phyloP scores from a whole-genome alignment of 1,140 invertebrate genomes.

The Ditylenchus dipsaci region DNA sequence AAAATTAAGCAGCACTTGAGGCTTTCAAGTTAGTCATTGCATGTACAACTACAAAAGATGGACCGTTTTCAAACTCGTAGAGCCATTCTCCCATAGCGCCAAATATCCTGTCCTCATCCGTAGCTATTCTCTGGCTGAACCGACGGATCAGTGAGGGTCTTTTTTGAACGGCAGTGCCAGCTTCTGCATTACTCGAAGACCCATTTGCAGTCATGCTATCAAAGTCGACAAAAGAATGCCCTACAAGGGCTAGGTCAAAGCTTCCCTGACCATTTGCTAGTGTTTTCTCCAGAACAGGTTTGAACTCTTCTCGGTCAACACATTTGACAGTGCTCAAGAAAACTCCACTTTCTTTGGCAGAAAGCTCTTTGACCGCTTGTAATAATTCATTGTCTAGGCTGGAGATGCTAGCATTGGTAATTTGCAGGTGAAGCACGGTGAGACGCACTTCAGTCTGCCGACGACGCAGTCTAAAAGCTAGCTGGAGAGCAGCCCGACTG shows the following conservation, averaged over 20 bases:
- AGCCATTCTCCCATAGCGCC: neutral
- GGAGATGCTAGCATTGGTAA: neutral
- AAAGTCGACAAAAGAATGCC: neutral
- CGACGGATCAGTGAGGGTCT: neutral
- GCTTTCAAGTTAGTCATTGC: neutral
- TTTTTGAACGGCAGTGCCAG: neutral
- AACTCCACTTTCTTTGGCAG: neutral
- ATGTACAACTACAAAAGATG: neutral
- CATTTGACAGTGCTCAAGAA: neutral
- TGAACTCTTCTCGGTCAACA: neutral
- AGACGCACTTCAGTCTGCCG: constrained; percentile 4
- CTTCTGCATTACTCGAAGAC: neutral
- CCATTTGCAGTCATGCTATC: neutral
- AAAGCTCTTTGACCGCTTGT: neutral
- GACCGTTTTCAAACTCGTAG: neutral
- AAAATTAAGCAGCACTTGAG: neutral
- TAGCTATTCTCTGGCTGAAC: neutral
- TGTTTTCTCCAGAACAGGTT: neutral
- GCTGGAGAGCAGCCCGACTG: neutral
- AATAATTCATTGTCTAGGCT: neutral
- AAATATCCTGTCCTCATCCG: neutral
- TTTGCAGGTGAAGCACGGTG: constrained; percentile 4
- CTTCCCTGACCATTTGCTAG: neutral
- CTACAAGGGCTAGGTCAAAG: neutral
- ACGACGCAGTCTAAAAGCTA: neutral